Evolutionary conservation across 2,797 vertebrate genomes (phyloP).

Genomic region (Phalloptychus januarius): DNA sequence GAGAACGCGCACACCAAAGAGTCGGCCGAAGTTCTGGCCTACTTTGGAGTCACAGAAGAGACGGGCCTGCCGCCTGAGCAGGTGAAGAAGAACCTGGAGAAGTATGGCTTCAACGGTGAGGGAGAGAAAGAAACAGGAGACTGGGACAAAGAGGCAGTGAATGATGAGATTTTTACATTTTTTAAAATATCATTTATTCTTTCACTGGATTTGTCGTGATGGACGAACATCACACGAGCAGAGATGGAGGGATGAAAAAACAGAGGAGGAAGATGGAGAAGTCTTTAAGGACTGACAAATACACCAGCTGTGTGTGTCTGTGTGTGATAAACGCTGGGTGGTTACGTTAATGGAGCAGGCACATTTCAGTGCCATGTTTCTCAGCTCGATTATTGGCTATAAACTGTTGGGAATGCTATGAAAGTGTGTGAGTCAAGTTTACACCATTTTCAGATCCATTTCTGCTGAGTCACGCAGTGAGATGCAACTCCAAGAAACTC

Average conservation of each 20-base stretch:
- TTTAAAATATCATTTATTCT: neutral
- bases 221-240: slow-evolving; percentile 11
- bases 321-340: slow-evolving; percentile 13
- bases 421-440: neutral
- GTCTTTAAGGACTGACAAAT: slow-evolving; percentile 7
- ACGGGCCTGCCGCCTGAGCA: slow-evolving; percentile 86
- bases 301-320: slow-evolving; percentile 6
- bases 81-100: slow-evolving; percentile 86
- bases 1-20: slow-evolving; percentile 88
- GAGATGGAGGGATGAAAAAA: slow-evolving; percentile 12
- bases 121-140: slow-evolving; percentile 35
- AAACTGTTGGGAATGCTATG: neutral
- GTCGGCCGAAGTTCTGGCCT: slow-evolving; percentile 82
- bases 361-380: slow-evolving; percentile 44
- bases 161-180: neutral
- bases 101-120: slow-evolving; percentile 91
- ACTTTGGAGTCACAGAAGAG: slow-evolving; percentile 88
- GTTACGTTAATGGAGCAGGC: slow-evolving; percentile 42
- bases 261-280: slow-evolving; percentile 10
- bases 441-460: neutral
- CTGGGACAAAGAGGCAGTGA: neutral
- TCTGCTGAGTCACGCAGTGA: neutral
- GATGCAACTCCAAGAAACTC: neutral
- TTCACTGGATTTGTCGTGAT: slow-evolving; percentile 23
- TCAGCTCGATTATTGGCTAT: slow-evolving; percentile 22